Conservation (phyloP, 2,113 vertebrate species). For the Petrocephalus microphthalmus region DNA sequence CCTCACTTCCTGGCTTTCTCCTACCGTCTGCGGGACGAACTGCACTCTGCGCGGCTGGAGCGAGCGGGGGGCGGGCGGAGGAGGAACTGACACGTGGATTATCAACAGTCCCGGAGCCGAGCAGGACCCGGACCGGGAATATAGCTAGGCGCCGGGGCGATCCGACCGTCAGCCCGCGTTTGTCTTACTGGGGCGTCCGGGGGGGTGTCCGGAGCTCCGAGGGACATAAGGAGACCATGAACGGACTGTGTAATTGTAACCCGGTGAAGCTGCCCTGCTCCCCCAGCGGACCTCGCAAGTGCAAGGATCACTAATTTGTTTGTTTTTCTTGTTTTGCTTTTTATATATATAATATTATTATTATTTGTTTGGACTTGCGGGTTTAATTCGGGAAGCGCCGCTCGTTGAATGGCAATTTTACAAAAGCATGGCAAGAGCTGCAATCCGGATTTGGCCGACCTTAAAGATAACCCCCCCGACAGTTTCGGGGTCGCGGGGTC, state of each 20-base stretch:
- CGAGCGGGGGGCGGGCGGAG: constrained; percentile 25
- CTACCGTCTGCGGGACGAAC: constrained; percentile 48
- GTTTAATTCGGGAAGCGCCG: constrained; percentile 27
- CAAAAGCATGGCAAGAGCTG: constrained; percentile 71
- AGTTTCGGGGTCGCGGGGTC: constrained; percentile 47
- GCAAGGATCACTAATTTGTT: neutral
- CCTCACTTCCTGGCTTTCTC: constrained; percentile 41
- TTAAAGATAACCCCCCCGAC: constrained; percentile 55
- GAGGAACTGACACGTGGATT: constrained; percentile 68
- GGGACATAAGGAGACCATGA: neutral
- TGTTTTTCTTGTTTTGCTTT: neutral
- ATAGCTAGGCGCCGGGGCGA: neutral
- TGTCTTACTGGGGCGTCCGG: neutral
- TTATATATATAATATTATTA: too few relatives aligned
- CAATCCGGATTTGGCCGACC: constrained; percentile 56
- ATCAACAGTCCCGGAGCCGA: constrained; percentile 27
- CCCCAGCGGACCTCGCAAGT: neutral
- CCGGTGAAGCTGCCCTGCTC: neutral
- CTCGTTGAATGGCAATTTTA: constrained; percentile 72
- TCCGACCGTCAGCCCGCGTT: neutral
- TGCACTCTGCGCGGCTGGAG: constrained; percentile 53
- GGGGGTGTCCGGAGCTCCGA: neutral
- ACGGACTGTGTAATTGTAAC: neutral
- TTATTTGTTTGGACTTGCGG: constrained; percentile 7
- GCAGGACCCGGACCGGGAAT: neutral